Evolutionary conservation across 2,113 vertebrate genomes (phyloP).

Genomic region (Phylloscopus trochilus): DNA sequence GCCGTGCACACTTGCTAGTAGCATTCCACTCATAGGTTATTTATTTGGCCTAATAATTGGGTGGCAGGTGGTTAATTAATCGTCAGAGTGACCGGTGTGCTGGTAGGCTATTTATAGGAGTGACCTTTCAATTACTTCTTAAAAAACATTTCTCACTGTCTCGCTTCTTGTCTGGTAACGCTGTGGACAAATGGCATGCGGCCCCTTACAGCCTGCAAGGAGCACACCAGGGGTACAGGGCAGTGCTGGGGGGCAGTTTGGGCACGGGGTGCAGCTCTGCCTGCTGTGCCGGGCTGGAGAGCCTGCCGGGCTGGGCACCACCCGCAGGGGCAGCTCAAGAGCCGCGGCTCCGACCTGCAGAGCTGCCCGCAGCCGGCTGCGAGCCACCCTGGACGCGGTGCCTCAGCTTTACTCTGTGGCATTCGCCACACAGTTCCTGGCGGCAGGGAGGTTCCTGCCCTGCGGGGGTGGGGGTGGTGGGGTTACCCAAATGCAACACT

Average conservation of each 20-base stretch:
- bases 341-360: background rate
- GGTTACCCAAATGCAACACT: background rate
- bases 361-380: rapidly evolving
- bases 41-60: background rate
- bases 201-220: background rate
- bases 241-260: background rate
- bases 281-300: background rate
- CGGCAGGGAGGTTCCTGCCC: background rate
- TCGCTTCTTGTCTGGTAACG: background rate
- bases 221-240: background rate
- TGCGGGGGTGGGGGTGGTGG: rapidly evolving
- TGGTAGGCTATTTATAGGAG: background rate
- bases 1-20: rapidly evolving
- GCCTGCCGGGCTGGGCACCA: background rate
- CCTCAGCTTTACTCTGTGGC: background rate
- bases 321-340: background rate
- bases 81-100: background rate
- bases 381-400: rapidly evolving
- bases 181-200: background rate
- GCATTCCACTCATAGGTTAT: background rate
- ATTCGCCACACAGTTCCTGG: too few relatives aligned
- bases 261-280: rapidly evolving
- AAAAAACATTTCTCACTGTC: background rate
- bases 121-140: background rate
- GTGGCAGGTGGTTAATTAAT: conserved; percentile 4